Evolutionary conservation across 1,140 invertebrate genomes (phyloP).

Genomic region (Drosophila takahashii): DNA sequence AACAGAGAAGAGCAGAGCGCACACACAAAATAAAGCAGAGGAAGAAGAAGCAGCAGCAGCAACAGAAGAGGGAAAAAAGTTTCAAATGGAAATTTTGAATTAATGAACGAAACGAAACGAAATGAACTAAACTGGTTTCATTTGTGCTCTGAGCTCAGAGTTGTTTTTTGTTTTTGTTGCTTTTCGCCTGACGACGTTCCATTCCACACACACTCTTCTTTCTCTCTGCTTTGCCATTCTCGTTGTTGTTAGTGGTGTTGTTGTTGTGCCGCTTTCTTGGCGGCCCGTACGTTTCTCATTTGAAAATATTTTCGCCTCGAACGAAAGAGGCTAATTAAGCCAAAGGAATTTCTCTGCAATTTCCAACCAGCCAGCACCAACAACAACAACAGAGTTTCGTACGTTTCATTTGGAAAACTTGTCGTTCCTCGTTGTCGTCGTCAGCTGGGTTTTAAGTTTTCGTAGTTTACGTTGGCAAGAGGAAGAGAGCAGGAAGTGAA

Average conservation of each 20-base stretch:
- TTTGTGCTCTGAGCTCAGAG: conserved; percentile 75
- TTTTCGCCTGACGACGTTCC: conserved; percentile 17
- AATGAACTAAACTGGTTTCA: conserved; percentile 84
- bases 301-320: conserved; percentile 81
- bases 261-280: conserved; percentile 78
- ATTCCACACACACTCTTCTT: conserved; percentile 9
- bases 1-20: conserved; percentile 41
- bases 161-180: conserved; percentile 48
- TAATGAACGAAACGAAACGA: conserved; percentile 83
- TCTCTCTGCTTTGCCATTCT: conserved; percentile 15
- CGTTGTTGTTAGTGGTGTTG: conserved; percentile 36
- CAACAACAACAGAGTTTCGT: conserved; percentile 67
- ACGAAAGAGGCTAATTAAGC: conserved; percentile 82
- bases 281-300: conserved; percentile 69
- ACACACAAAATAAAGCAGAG: conserved; percentile 49
- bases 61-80: conserved; percentile 65
- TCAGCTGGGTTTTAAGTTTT: conserved; percentile 62
- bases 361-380: conserved; percentile 54
- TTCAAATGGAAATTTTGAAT: conserved; percentile 84
- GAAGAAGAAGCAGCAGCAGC: conserved; percentile 29
- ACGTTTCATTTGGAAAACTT: conserved; percentile 59
- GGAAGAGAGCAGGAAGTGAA: conserved; percentile 61
- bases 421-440: conserved; percentile 58
- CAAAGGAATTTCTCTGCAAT: conserved; percentile 83
- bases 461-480: conserved; percentile 17